Evolutionary conservation across 2,113 vertebrate genomes (phyloP).

Genomic region (Struthidea cinerea): DNA sequence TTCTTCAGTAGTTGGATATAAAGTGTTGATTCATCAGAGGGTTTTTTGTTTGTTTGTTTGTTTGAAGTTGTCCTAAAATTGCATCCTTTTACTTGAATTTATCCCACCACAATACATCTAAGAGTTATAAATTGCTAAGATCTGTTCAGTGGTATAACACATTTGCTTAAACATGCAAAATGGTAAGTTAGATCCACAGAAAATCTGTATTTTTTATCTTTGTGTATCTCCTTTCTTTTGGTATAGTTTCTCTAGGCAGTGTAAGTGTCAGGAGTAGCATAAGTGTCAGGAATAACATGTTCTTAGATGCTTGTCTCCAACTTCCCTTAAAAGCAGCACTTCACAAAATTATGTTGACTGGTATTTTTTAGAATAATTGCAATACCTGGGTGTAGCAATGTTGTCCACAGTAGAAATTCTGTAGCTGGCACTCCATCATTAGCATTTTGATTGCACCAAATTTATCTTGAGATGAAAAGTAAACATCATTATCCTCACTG

Average conservation of each 20-base stretch:
- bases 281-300: not conserved
- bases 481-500: slow-evolving; percentile 52
- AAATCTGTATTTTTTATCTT: not conserved
- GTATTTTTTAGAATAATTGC: not conserved
- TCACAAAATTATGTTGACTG: not conserved
- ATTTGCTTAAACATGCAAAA: not conserved
- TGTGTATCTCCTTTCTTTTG: not conserved
- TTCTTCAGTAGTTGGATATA: not conserved
- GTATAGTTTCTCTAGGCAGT: not conserved
- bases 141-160: not conserved
- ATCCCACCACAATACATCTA: not conserved
- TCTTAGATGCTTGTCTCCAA: not conserved
- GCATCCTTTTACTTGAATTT: not conserved
- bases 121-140: not conserved
- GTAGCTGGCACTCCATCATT: slow-evolving; percentile 45
- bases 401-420: slow-evolving; percentile 11
- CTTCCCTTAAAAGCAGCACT: not conserved
- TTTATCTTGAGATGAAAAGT: slow-evolving; percentile 61
- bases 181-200: not conserved
- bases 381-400: not conserved
- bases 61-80: not conserved
- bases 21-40: not conserved
- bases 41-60: accelerated
- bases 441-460: slow-evolving; percentile 59
- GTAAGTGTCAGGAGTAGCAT: not conserved